Evolutionary conservation across 1,140 invertebrate species (phyloP).

Genomic region (Atta cephalotes): DNA sequence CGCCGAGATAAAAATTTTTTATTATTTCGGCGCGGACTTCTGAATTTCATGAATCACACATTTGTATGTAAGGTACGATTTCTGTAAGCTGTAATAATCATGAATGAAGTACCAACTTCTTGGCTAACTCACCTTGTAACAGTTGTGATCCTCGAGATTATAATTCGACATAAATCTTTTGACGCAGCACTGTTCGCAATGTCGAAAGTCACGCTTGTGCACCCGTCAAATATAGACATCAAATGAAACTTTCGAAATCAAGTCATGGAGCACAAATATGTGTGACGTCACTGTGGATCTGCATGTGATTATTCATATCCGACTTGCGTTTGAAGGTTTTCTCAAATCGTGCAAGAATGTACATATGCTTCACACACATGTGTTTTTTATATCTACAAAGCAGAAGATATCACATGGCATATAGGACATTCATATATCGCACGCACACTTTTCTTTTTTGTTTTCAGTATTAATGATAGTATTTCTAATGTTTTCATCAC

Average conservation of each 20-base stretch:
- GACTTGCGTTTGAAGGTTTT: conserved; percentile 46
- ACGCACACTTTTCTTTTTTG: neutral
- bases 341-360: conserved; percentile 11
- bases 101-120: neutral
- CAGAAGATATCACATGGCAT: neutral
- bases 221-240: conserved; percentile 7
- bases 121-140: neutral
- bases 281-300: neutral
- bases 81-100: conserved; percentile 49
- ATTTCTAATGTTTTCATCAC: neutral
- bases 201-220: conserved; percentile 7
- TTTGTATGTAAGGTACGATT: conserved; percentile 19
- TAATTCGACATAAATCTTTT: conserved; percentile 3
- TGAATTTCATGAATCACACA: neutral
- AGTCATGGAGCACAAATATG: conserved; percentile 17
- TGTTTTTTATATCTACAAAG: neutral
- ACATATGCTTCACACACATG: conserved; percentile 45
- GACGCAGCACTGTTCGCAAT: conserved; percentile 19
- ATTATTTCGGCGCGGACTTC: neutral
- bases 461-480: neutral
- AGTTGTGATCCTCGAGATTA: conserved; percentile 11
- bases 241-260: conserved; percentile 10
- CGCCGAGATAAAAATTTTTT: conserved; percentile 29
- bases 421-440: neutral
- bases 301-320: neutral